Base-by-base conservation (phyloP, 2,888 invertebrate species). In the Rhaphigaster nebulosa region DNA sequence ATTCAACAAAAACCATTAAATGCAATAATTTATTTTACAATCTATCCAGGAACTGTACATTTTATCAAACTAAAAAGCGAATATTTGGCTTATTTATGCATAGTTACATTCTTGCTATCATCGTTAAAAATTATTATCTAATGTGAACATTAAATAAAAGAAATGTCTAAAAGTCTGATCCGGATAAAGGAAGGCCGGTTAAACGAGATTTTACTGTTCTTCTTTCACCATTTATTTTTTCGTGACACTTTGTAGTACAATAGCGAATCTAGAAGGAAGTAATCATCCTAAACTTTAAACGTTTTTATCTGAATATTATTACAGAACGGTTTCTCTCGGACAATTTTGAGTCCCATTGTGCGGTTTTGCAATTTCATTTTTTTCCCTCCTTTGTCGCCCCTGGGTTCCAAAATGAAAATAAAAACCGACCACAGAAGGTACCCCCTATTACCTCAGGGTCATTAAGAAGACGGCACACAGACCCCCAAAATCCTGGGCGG, bases 261-360 rank as follows among this genome's bases (percentile, higher is more conserved):
- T 41, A 84, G n/a, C 41, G 18, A 84, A 45, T 84, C 13, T 15
- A 26, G 38, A 4, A n/a, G n/a, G 45, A n/a, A 84, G 84, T 84
- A 45, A 45, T 84, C n/a, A 50, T 84, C 45, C 1, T 76, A 20
- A 84, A 45, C 13, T n/a, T 26, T n/a, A 50, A 84, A 84, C 45
- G 26, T 84, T 84, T 84, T 26, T 84, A 41, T 41, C 41, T 23
- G 26, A 6, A 18, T 34, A 41, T 41, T 41, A 41, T 84, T 45
- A 84, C 45, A 15, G 26, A 45, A 45, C 45, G 84, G 84, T 84
- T 26, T 6, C 45, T 50, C 18, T 50, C n/a, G 45, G n/a, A 84
- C 45, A 50, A 84, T 84, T 84, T 84, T 50, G 84, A 84, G 84
- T 45, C 4, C 84, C 84, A 50, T 84, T 84, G 84, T 84, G 84